These are phyloP conservation scores for Pseudorasbora parva DNA, from an alignment of 2,113 vertebrate species.

Conservation along the genomic window DNA sequence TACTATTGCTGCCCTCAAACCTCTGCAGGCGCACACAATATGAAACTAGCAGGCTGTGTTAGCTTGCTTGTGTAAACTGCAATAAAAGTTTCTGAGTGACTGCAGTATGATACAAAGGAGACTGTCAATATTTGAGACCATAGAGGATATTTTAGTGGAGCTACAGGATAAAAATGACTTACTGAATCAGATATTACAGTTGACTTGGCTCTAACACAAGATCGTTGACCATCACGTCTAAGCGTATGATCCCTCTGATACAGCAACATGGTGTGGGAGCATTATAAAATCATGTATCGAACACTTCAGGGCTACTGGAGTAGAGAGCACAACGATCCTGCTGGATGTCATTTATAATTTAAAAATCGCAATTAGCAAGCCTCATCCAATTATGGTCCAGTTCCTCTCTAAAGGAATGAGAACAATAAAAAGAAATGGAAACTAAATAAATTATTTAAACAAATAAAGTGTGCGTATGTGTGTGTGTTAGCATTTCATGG, in stretches of 20 bases:
- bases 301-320: background rate
- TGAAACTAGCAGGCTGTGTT: background rate
- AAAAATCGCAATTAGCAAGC: background rate
- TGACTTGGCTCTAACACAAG: constrained; percentile 9
- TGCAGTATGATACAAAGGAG: background rate
- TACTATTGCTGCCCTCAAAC: constrained; percentile 18
- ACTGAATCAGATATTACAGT: background rate
- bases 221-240: background rate
- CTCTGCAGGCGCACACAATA: background rate
- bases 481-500: background rate
- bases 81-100: constrained; percentile 8
- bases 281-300: constrained; percentile 15
- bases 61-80: constrained; percentile 22
- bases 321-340: constrained; percentile 2
- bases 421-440: background rate
- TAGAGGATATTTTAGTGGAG: background rate
- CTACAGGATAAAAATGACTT: background rate
- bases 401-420: background rate
- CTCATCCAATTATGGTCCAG: background rate
- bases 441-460: background rate
- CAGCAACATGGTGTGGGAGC: background rate
- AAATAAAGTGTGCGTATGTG: background rate
- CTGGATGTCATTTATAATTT: constrained; percentile 27
- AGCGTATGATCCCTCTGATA: background rate
- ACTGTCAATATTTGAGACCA: constrained; percentile 25